A percentile compares a stretch with the other conserved stretches of the same genome.
Conservation (phyloP, 35 echinoderm and acorn worm species). For the Heliocidaris tuberculata region DNA sequence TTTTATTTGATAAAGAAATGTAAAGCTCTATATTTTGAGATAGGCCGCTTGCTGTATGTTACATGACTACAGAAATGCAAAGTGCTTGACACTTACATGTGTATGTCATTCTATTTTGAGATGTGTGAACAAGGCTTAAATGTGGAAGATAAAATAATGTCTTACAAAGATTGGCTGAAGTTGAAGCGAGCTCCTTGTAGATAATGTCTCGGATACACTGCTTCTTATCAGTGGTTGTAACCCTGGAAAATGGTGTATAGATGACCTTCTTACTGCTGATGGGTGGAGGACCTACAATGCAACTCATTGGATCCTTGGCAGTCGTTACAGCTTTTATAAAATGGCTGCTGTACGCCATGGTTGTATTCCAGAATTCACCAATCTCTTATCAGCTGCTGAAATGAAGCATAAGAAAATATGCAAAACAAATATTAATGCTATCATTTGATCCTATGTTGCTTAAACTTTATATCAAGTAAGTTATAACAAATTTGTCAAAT, state of each 20-base stretch:
- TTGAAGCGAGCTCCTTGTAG: background rate
- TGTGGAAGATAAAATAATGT: no score
- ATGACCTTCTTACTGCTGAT: background rate
- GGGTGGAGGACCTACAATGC: background rate
- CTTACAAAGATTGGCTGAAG: background rate
- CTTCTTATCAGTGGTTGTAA: background rate
- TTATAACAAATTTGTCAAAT: no score
- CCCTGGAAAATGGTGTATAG: constrained; percentile 8
- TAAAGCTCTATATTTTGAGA: no score
- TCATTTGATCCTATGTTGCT: no score
- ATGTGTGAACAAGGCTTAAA: no score
- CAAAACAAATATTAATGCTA: no score
- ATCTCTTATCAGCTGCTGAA: background rate
- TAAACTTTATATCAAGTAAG: no score
- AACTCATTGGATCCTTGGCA: background rate
- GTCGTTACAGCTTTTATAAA: constrained; percentile 28
- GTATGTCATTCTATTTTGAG: no score
- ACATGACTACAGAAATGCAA: no score
- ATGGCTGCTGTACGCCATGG: constrained; percentile 16
- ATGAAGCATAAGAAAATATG: background rate
- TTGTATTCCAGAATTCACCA: background rate
- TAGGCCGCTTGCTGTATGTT: no score
- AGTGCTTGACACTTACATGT: no score
- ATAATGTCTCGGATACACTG: background rate
- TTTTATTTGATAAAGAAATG: no score